Conservation (phyloP, 2,888 invertebrate species). For the Lordiphosa fenestrarum region DNA sequence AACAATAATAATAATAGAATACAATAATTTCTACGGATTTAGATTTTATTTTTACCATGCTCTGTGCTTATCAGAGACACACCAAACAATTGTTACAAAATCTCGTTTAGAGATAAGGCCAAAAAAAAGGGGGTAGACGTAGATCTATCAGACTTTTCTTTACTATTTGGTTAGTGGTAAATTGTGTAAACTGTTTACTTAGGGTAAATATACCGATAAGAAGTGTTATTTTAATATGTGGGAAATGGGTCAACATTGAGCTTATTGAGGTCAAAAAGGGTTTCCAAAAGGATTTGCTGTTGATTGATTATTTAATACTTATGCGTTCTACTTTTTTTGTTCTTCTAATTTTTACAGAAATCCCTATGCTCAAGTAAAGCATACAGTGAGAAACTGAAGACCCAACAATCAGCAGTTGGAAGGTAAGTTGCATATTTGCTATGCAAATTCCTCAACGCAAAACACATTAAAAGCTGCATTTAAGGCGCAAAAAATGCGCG, state of each 20-base stretch:
- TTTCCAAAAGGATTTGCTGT: neutral
- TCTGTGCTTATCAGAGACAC: conserved; percentile 48
- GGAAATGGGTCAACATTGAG: conserved; percentile 13
- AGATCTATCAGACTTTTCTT: conserved; percentile 10
- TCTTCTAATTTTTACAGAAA: conserved; percentile 40
- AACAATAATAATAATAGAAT: conserved; percentile 46
- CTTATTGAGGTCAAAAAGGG: conserved; percentile 1
- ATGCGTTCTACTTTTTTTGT: neutral
- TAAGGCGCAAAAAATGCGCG: conserved; percentile 27
- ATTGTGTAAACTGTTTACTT: conserved; percentile 8
- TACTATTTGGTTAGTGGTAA: conserved; percentile 9
- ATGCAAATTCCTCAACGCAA: conserved; percentile 50
- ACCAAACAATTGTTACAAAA: conserved; percentile 19
- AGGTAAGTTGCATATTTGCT: conserved; percentile 36
- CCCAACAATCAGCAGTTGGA: conserved; percentile 6
- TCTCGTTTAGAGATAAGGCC: conserved; percentile 41
- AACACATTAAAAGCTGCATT: conserved; percentile 31
- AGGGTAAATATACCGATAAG: conserved; percentile 13
- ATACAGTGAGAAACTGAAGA: conserved; percentile 44
- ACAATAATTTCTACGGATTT: conserved; percentile 31
- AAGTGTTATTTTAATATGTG: neutral
- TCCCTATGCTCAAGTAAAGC: conserved; percentile 27
- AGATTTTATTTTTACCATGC: conserved; percentile 13
- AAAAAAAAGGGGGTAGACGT: conserved; percentile 1
- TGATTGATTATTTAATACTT: conserved; percentile 18